Percentiles rank a stretch among this genome's conserved stretches.
These are phyloP conservation scores for Hoplodrina ambigua DNA, from an alignment of 2,888 invertebrate species.

Conservation along the genomic window DNA sequence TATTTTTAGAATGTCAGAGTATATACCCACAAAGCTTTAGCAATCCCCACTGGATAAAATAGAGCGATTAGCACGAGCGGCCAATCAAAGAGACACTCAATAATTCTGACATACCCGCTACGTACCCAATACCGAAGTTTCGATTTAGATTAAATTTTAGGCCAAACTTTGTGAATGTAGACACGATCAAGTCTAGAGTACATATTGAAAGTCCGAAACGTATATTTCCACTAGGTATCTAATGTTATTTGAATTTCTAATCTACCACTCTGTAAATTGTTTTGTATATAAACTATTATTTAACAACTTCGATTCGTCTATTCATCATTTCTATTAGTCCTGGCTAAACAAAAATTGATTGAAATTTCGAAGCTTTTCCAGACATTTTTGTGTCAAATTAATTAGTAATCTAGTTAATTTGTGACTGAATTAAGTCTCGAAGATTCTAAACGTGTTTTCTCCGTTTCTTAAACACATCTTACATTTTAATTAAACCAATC, in stretches of 20 bases:
- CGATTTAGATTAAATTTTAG: slow-evolving; percentile 51
- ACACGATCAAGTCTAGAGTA: slow-evolving; percentile 25
- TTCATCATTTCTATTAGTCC: slow-evolving; percentile 10
- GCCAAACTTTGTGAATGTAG: slow-evolving; percentile 28
- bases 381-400: slow-evolving; percentile 26
- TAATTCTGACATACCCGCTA: slow-evolving; percentile 30
- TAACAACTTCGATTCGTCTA: slow-evolving; percentile 15
- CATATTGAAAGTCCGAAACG: slow-evolving; percentile 28
- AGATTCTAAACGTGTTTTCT: slow-evolving; percentile 17
- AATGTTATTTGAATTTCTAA: slow-evolving; percentile 40
- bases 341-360: slow-evolving; percentile 14
- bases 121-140: slow-evolving; percentile 35
- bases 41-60: slow-evolving; percentile 17
- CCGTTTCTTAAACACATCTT: slow-evolving; percentile 7
- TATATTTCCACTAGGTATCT: slow-evolving; percentile 21
- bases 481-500: slow-evolving; percentile 25
- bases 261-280: slow-evolving; percentile 19
- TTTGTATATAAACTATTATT: slow-evolving; percentile 24
- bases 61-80: slow-evolving; percentile 25
- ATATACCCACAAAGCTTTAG: slow-evolving; percentile 5
- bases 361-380: slow-evolving; percentile 12
- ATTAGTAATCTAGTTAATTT: slow-evolving; percentile 28
- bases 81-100: slow-evolving; percentile 39
- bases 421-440: not conserved
- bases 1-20: slow-evolving; percentile 7